Evolutionary conservation across 2,888 invertebrate species (phyloP).

Genomic region (Lasioglossum vierecki): DNA sequence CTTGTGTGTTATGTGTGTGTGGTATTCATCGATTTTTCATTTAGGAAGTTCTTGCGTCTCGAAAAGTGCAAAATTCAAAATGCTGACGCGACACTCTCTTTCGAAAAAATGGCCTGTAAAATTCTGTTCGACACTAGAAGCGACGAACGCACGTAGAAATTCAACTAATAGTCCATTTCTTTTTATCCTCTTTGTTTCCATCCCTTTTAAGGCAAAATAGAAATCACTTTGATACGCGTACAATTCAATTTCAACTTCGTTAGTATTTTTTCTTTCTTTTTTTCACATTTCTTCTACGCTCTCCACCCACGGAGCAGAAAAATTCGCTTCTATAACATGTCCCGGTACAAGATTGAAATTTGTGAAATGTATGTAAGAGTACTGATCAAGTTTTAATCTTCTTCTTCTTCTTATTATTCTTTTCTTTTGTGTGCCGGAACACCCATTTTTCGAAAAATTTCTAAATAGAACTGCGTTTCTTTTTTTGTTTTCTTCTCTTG

Average conservation of each 20-base stretch:
- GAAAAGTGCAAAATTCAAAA: constrained; percentile 41
- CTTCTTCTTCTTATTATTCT: neutral
- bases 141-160: constrained; percentile 36
- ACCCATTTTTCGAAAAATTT: constrained; percentile 61
- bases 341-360: constrained; percentile 33
- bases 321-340: constrained; percentile 21
- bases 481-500: constrained; percentile 49
- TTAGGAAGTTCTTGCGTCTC: constrained; percentile 30
- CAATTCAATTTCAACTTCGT: constrained; percentile 36
- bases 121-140: neutral
- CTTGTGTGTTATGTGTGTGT: neutral
- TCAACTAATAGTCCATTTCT: constrained; percentile 29
- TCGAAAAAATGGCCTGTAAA: constrained; percentile 24
- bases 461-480: constrained; percentile 71
- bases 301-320: constrained; percentile 19
- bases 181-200: constrained; percentile 3
- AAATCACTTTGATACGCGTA: constrained; percentile 38
- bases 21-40: neutral
- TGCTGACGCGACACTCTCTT: constrained; percentile 6
- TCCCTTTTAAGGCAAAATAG: constrained; percentile 32
- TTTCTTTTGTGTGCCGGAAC: constrained; percentile 49
- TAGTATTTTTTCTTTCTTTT: neutral
- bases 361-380: constrained; percentile 58
- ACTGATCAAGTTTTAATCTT: constrained; percentile 62
- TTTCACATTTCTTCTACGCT: constrained; percentile 19